Base-by-base conservation (phyloP, 2,888 invertebrate genomes). In the Notodonta dromedarius region DNA sequence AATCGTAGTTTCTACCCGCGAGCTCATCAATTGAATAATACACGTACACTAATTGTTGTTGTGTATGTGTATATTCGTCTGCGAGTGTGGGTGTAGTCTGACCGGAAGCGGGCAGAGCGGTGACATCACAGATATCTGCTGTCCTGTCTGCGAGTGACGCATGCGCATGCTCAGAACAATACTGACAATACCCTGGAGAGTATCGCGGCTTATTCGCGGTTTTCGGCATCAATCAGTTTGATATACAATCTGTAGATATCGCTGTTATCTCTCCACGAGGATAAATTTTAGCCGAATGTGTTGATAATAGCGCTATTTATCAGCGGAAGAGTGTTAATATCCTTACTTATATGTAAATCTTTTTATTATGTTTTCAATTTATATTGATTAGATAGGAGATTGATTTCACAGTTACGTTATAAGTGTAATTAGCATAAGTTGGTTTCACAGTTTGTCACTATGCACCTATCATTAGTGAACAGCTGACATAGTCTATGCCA, bases 81-180 rank as follows among this genome's bases (percentile, higher is more conserved):
- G 75, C 70, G 67, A 63, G 64, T 69, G 78, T 75, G 69, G 77
- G 78, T 66, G 73, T 70, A 74, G 64, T 44, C 56, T 44, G 56
- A 64, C 73, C 72, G 77, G 77, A 82, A 80, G 74, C 67, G 67
- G 67, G 79, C 76, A 77, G 78, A 67, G 66, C 60, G 73, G 72
- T 85, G 83, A 82, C 83, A 80, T 84, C 84, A 85, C 77, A 80
- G 76, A 79, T 76, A 72, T 70, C 74, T 70, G 71, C 69, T 70
- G 75, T 75, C 71, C 70, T 65, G 80, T 64, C 73, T 73, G 77
- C 63, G 55, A 16, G 63, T 76, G 77, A 77, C 78, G 77, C 79
- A 75, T 68, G 63, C 54, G 32, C 16, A 44, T 24, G 56, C 32
- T 14, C 32, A 32, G 58, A 46, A 46, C 46, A 46, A 46, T 46